phyloP scores from a whole-genome alignment of 1,140 invertebrate genomes.

The Trichoplusia ni region DNA sequence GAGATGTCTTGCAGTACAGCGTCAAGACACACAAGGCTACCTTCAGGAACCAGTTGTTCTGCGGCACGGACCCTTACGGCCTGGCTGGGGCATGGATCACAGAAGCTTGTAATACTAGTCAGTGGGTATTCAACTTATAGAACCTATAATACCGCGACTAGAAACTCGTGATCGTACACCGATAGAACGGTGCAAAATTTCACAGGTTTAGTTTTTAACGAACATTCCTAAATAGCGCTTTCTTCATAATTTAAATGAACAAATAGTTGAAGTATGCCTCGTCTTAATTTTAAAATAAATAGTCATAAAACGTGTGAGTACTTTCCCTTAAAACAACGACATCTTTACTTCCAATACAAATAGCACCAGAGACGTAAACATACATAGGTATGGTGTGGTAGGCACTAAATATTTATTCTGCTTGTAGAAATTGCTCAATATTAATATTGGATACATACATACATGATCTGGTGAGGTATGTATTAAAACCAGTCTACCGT shows the following conservation, averaged over 20 bases:
- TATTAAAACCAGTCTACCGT: too few relatives aligned
- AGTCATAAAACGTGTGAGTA: neutral
- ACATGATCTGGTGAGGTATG: too few relatives aligned
- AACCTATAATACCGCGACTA: too few relatives aligned
- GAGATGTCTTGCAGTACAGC: constrained; percentile 85
- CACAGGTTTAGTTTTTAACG: constrained; percentile 16
- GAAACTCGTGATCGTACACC: too few relatives aligned
- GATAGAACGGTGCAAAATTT: constrained; percentile 5
- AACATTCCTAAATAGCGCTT: constrained; percentile 1
- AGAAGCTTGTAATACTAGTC: constrained; percentile 89
- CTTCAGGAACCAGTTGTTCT: constrained; percentile 90
- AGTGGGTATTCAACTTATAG: constrained; percentile 79
- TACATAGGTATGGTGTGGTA: too few relatives aligned
- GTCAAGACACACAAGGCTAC: constrained; percentile 88
- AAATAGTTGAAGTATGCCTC: neutral
- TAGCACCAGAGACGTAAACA: too few relatives aligned
- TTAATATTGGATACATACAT: too few relatives aligned
- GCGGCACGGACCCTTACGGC: constrained; percentile 88
- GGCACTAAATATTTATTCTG: too few relatives aligned
- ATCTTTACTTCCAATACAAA: neutral
- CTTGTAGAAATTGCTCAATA: too few relatives aligned
- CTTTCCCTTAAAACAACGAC: neutral
- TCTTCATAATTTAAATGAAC: too few relatives aligned
- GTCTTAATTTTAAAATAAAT: neutral
- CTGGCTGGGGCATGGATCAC: constrained; percentile 88